Evolutionary conservation across 2,797 vertebrate species (phyloP).

Genomic region (Pitangus sulphuratus): DNA sequence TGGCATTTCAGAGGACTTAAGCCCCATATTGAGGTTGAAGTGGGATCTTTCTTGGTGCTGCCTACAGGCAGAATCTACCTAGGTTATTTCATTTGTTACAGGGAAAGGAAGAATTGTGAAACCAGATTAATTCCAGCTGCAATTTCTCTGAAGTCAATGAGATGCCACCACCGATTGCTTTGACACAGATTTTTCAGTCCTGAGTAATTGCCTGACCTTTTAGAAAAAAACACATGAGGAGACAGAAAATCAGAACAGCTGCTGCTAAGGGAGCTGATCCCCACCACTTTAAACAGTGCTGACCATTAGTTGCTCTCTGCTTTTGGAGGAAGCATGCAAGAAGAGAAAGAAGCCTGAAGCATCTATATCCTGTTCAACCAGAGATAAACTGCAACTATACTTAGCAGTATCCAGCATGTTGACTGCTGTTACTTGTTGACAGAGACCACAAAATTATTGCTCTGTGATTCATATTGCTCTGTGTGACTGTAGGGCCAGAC

Average conservation of each 20-base stretch:
- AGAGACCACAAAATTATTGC: not conserved
- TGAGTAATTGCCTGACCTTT: slow-evolving; percentile 5
- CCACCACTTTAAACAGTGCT: not conserved
- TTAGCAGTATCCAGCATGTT: not conserved
- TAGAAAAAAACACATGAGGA: not conserved
- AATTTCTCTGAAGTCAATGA: slow-evolving; percentile 2
- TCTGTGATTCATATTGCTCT: not conserved
- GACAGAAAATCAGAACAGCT: not conserved
- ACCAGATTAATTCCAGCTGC: not conserved
- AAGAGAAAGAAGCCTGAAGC: not conserved
- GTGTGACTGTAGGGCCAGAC: not conserved
- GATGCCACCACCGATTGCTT: slow-evolving; percentile 16
- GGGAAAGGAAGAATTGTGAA: not conserved
- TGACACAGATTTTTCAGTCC: slow-evolving; percentile 9
- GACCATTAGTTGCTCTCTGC: not conserved
- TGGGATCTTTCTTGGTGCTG: not conserved
- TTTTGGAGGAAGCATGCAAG: not conserved
- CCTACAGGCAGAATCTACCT: not conserved
- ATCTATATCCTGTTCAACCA: not conserved
- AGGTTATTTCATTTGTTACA: not conserved
- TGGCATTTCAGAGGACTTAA: not conserved
- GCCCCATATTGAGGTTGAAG: not conserved
- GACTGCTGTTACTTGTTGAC: not conserved
- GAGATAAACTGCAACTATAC: not conserved
- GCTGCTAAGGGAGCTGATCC: not conserved